These are phyloP conservation scores for Micrasema minimum DNA, from an alignment of 1,140 invertebrate genomes.

Conservation along the genomic window DNA sequence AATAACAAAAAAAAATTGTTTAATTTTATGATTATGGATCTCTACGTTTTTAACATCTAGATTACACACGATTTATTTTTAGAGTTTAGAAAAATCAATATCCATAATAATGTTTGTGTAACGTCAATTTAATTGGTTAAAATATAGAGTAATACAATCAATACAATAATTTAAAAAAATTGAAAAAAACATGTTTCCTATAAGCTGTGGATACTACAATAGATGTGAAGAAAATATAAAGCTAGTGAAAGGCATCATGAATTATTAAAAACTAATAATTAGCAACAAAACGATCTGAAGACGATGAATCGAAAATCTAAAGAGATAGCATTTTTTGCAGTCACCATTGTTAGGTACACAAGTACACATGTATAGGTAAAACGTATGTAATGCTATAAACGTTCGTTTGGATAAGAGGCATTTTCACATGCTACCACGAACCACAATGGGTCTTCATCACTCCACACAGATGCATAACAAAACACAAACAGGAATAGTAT, in stretches of 20 bases:
- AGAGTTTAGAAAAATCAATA: too few relatives aligned
- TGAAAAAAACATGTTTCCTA: background rate
- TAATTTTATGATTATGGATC: too few relatives aligned
- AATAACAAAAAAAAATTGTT: too few relatives aligned
- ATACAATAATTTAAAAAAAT: background rate
- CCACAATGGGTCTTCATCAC: slow-evolving; percentile 4
- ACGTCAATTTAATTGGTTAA: background rate
- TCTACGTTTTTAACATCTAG: too few relatives aligned
- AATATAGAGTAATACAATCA: background rate
- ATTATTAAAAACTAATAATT: slow-evolving; percentile 6
- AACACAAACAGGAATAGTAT: slow-evolving; percentile 13
- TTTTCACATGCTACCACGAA: background rate
- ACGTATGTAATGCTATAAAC: background rate
- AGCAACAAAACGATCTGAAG: background rate
- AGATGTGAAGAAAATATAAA: background rate
- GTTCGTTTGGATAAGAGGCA: background rate
- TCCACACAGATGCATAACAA: background rate
- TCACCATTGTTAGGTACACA: background rate
- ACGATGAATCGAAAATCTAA: slow-evolving; percentile 4
- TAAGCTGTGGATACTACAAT: background rate
- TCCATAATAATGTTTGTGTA: slow-evolving; percentile 11
- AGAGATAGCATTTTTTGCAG: slow-evolving; percentile 14
- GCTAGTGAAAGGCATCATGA: slow-evolving; percentile 12
- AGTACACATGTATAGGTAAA: background rate
- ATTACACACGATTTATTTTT: too few relatives aligned